Evolutionary conservation across 1,140 invertebrate genomes (phyloP).

Genomic region (Drosophila sechellia): DNA sequence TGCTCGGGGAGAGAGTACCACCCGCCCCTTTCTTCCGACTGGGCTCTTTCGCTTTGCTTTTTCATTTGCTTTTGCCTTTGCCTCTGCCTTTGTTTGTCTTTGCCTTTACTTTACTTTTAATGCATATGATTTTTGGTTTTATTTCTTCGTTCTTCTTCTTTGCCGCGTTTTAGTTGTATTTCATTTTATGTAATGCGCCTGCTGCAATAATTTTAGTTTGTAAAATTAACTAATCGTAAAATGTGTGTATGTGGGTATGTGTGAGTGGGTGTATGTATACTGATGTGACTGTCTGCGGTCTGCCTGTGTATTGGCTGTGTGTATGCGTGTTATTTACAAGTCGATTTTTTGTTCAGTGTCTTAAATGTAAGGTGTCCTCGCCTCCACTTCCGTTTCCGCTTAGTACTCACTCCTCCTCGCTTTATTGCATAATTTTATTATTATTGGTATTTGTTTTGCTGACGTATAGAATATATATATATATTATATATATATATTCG

Average conservation of each 20-base stretch:
- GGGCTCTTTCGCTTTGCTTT: conserved; percentile 23
- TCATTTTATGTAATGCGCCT: conserved; percentile 66
- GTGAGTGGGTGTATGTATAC: conserved; percentile 33
- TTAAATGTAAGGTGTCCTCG: conserved; percentile 49
- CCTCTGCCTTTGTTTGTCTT: conserved; percentile 24
- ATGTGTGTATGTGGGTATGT: conserved; percentile 47
- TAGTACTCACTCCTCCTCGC: conserved; percentile 50
- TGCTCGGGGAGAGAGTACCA: conserved; percentile 2
- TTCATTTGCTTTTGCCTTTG: conserved; percentile 12
- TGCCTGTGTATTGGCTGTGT: conserved; percentile 18
- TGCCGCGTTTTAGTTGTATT: conserved; percentile 55
- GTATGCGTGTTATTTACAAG: conserved; percentile 69
- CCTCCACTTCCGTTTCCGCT: conserved; percentile 37
- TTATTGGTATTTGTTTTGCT: conserved; percentile 41
- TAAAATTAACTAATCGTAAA: conserved; percentile 79
- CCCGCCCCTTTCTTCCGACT: background rate
- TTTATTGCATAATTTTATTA: conserved; percentile 63
- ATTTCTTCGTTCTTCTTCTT: conserved; percentile 27
- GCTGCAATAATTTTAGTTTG: conserved; percentile 59
- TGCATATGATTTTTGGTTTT: conserved; percentile 67
- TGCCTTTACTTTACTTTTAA: conserved; percentile 60
- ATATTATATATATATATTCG: background rate
- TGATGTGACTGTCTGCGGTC: conserved; percentile 40
- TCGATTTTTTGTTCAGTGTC: conserved; percentile 33
- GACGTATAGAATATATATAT: conserved; percentile 32